These are phyloP conservation scores for Marcusenius ussheri DNA, from an alignment of 2,113 vertebrate species.

Conservation along the genomic window DNA sequence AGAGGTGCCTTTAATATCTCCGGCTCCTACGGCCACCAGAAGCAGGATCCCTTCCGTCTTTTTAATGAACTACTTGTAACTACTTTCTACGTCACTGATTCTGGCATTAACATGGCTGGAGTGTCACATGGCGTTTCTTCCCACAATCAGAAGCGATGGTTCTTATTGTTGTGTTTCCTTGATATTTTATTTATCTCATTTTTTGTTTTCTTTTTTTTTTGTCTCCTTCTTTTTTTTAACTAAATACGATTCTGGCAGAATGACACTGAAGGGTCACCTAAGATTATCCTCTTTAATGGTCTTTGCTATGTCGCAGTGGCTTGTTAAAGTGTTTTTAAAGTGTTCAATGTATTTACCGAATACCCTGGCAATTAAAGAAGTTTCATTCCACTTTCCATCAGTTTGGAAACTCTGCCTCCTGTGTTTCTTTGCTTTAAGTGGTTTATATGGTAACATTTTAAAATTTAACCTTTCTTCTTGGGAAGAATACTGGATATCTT, in stretches of 20 bases:
- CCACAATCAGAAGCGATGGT: constrained; percentile 42
- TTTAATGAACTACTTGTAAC: constrained; percentile 46
- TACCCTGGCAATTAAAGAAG: constrained; percentile 59
- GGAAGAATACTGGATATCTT: background rate
- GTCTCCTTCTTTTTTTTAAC: constrained; percentile 24
- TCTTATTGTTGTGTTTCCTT: constrained; percentile 47
- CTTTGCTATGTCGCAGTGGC: constrained; percentile 59
- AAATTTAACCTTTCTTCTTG: background rate
- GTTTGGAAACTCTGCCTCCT: constrained; percentile 3
- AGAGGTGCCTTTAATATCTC: constrained; percentile 53
- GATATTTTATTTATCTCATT: constrained; percentile 42
- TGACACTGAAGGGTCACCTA: constrained; percentile 28
- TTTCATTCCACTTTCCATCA: constrained; percentile 41
- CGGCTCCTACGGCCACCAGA: constrained; percentile 45
- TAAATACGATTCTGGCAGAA: constrained; percentile 28
- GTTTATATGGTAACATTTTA: background rate
- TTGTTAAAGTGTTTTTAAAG: constrained; percentile 53
- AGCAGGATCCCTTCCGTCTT: constrained; percentile 31
- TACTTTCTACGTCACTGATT: constrained; percentile 46
- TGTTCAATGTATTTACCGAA: constrained; percentile 54
- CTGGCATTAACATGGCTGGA: constrained; percentile 31
- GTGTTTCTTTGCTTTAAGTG: background rate
- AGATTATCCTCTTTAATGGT: constrained; percentile 51
- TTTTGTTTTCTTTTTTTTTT: constrained; percentile 10
- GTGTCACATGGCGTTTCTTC: constrained; percentile 19